Base-by-base conservation (phyloP, 2,888 invertebrate species). In the Epiblema foenella region DNA sequence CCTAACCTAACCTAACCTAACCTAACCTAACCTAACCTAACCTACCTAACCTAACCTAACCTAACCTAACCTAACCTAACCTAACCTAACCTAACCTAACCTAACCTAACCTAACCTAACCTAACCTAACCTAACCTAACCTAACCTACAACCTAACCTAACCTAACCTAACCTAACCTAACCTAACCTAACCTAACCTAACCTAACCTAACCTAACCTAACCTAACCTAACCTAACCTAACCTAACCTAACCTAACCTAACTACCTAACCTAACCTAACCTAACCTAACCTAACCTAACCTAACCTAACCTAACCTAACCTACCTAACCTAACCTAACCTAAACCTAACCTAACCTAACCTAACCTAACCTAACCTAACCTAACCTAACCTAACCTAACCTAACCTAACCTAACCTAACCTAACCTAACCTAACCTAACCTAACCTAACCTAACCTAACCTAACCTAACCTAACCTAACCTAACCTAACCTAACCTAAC, bases 401-500 rank as follows among this genome's bases (percentile, higher is more conserved):
- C 57, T 58, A 62, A 62, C 62, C 62, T 67, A 67, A 67, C 56
- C 58, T 54, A 42, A 56, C 56, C 57, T 57, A 57, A 56, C 68
- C 60, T 68, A 64, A 63, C 68, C 72, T 68, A 63, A 64, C 68
- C 72, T 64, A 63, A 68, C 68, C 59, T 60, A 51, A 51, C 68
- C 65, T 66, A 73, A 67, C 68, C 67, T 68, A 63, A 63, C 63
- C 72, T 59, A 68, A 68, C 72, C 68, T 68, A 68, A 68, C 68
- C 68, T 69, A 68, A 72, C 72, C 72, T 69, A 68, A 72, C 72
- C 72, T 72, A 68, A 69, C 63, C 63, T 64, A 69, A 69, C 63
- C 64, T 69, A 69, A 69, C 69, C 69, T 64, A 64, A 64, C 69
- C 69, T 69, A 73, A 73, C 73, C 73, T 73, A 73, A 73, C 73